A percentile compares a stretch with the other conserved stretches of the same genome.
Conservation (phyloP, 2,113 vertebrate species). For the Xiphias gladius region DNA sequence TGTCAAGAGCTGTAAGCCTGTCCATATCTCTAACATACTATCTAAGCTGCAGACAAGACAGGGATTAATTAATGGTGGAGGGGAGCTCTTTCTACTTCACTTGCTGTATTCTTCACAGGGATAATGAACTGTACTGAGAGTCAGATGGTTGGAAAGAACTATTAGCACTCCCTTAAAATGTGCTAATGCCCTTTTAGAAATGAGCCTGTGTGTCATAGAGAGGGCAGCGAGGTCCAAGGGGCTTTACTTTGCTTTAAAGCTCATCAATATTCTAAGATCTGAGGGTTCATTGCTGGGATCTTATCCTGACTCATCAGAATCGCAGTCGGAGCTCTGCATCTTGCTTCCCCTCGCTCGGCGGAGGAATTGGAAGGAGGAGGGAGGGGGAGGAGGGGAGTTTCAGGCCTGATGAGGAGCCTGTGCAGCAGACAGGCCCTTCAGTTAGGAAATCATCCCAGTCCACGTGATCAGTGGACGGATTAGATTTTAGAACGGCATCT, state of each 20-base stretch:
- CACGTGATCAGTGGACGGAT: conserved; percentile 49
- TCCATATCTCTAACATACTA: conserved; percentile 58
- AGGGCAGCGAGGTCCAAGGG: conserved; percentile 7
- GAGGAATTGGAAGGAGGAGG: conserved; percentile 6
- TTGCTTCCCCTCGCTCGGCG: background rate
- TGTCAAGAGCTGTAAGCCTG: conserved; percentile 70
- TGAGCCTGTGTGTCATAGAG: conserved; percentile 34
- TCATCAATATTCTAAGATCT: conserved; percentile 75
- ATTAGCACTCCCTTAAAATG: conserved; percentile 33
- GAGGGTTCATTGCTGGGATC: conserved; percentile 43
- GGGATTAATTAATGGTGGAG: conserved; percentile 71
- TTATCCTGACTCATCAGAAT: conserved; percentile 79
- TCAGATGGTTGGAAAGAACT: conserved; percentile 8
- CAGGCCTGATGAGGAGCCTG: conserved; percentile 36
- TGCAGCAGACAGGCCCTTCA: conserved; percentile 64
- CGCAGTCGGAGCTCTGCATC: conserved; percentile 54
- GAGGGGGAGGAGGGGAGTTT: conserved; percentile 4
- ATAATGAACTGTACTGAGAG: conserved; percentile 50
- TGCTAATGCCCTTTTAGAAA: conserved; percentile 55
- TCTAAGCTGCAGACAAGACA: conserved; percentile 56
- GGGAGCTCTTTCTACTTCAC: conserved; percentile 67
- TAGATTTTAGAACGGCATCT: conserved; percentile 54
- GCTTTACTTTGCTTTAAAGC: conserved; percentile 48
- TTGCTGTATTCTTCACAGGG: conserved; percentile 56
- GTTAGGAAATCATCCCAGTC: conserved; percentile 56